Evolutionary conservation across 64 coral and sea anemone genomes (phyloP), one percentile per base, ranked within the genome.

Genomic region (Stylophora pistillata): DNA sequence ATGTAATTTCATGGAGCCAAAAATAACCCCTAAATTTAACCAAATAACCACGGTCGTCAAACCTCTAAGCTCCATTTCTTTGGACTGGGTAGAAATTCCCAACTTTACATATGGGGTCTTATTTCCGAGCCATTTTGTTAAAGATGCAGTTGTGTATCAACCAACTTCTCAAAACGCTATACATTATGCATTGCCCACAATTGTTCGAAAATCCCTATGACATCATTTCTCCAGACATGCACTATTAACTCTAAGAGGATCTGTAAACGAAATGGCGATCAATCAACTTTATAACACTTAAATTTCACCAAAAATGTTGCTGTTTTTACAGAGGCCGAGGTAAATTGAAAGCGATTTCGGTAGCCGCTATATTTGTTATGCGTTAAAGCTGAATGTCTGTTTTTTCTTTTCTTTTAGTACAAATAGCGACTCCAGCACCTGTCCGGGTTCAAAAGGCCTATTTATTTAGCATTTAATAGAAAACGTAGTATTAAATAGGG

Each of bases 191-290:
- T 53, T 11, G 69, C 57, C 18, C n/a, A 18, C 41, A 69, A 84
- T 84, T 84, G 80, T 84, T 84, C 20, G 15, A 53, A 52, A 27
- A 21, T 55, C 41, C 33, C 23, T 14, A 70, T 84, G 60, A 84
- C 80, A 84, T 84, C 80, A 84, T 84, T 37, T 33, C 69, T 69
- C 30, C 37, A 2, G 78, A 82, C 62, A 84, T 70, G 80, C 80
- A 52, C 62, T 70, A 70, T 69, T 70, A 54, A 33, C 3, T 23
- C 41, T 41, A 1, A 23, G 30, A 84, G 23, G 21, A 3, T 7
- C 0, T 63, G 15, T 9, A n/a, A 68, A n/a, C 64, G 23, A 25
- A 21, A 10, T 7, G 26, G 21, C 10, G 26, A n/a, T 11, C 4
- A 0, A 47, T 0, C 37, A 47, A 47, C 37, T 47, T 47, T n/a